Percentiles rank a stretch among this genome's conserved stretches.
phyloP scores from a whole-genome alignment of 2,888 invertebrate genomes.

The Pammene aurita region DNA sequence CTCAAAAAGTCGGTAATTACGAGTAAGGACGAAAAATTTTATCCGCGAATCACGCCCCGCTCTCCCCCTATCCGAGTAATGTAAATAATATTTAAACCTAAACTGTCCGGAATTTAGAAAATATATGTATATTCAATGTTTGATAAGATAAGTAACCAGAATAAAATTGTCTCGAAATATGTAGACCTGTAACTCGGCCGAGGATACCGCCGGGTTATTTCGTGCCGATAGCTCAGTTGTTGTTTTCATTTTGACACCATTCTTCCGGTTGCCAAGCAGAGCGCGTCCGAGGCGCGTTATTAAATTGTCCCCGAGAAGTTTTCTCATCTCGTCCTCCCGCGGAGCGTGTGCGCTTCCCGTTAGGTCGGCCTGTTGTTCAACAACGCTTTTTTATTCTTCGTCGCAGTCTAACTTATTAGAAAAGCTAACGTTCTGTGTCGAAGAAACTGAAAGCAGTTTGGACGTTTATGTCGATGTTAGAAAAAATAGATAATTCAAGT shows the following conservation, averaged over 20 bases:
- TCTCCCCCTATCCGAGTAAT: too few relatives aligned
- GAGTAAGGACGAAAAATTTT: too few relatives aligned
- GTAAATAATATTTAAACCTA: too few relatives aligned
- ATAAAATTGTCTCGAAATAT: constrained; percentile 14
- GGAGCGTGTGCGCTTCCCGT: constrained; percentile 48
- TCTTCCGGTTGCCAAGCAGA: constrained; percentile 56
- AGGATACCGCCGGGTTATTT: constrained; percentile 48
- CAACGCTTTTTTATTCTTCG: constrained; percentile 52
- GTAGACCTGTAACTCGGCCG: constrained; percentile 33
- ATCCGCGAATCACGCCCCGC: too few relatives aligned
- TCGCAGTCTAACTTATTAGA: constrained; percentile 36
- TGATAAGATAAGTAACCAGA: background rate
- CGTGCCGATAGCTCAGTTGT: constrained; percentile 44
- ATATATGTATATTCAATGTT: too few relatives aligned
- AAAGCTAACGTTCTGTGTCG: constrained; percentile 23
- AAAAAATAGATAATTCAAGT: too few relatives aligned
- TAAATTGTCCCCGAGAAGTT: constrained; percentile 75
- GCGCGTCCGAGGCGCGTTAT: constrained; percentile 66
- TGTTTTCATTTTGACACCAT: constrained; percentile 55
- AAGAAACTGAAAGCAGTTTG: background rate
- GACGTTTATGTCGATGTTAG: too few relatives aligned
- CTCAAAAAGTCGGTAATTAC: too few relatives aligned
- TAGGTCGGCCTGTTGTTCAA: constrained; percentile 52
- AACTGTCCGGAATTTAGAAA: too few relatives aligned
- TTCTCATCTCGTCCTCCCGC: constrained; percentile 67